A percentile compares a stretch with the other conserved stretches of the same genome.
Evolutionary conservation across 2,888 invertebrate genomes (phyloP).

Genomic region (Spodoptera picta): DNA sequence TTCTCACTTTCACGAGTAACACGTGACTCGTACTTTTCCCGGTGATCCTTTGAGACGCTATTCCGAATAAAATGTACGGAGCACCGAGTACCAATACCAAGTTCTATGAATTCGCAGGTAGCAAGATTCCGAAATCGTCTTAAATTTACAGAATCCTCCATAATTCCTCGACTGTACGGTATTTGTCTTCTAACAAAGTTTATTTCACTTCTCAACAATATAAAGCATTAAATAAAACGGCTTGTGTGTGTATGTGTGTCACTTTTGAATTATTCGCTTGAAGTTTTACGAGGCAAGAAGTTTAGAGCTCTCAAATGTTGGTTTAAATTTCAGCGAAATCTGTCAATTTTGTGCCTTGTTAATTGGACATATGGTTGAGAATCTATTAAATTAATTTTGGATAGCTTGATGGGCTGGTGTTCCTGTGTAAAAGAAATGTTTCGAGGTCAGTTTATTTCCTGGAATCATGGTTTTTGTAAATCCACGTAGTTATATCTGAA

Average conservation of each 20-base stretch:
- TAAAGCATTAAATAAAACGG: conserved; percentile 19
- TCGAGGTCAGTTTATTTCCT: conserved; percentile 34
- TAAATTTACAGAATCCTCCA: conserved; percentile 9
- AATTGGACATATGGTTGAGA: too few species aligned
- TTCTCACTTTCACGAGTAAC: conserved; percentile 1
- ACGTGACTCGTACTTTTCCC: neutral
- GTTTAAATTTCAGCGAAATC: neutral
- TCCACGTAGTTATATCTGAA: conserved; percentile 15
- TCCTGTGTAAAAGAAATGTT: neutral
- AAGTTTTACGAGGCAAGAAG: conserved; percentile 19
- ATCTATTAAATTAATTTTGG: too few species aligned
- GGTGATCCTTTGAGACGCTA: conserved; percentile 7
- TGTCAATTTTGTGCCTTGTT: too few species aligned
- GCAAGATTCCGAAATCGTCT: neutral
- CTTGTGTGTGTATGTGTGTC: conserved; percentile 18
- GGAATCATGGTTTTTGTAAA: conserved; percentile 37
- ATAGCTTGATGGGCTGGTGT: too few species aligned
- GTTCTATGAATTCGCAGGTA: conserved; percentile 5
- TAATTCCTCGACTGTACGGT: neutral
- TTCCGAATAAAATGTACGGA: conserved; percentile 1
- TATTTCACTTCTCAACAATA: conserved; percentile 21
- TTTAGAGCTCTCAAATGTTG: conserved; percentile 18
- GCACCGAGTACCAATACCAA: neutral
- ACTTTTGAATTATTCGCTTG: conserved; percentile 21
- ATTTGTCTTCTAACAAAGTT: conserved; percentile 3